Percentiles rank a stretch among this genome's conserved stretches.
These are phyloP conservation scores for Drosophila punjabiensis DNA, from an alignment of 1,140 invertebrate species.

Conservation along the genomic window DNA sequence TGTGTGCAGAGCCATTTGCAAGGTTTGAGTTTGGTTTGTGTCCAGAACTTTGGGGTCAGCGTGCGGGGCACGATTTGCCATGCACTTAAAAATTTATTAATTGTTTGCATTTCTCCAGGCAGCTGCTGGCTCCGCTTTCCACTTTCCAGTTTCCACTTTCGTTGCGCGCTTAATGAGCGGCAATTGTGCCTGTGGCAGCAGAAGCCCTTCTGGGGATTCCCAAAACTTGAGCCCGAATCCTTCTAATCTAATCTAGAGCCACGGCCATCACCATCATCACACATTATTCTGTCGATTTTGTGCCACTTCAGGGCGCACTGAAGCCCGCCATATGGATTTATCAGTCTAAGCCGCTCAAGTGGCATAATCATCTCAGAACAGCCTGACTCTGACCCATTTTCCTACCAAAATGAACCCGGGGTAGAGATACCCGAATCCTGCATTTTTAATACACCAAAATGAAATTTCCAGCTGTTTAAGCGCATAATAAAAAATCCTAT, in stretches of 20 bases:
- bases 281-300: conserved; percentile 49
- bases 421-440: conserved; percentile 41
- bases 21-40: conserved; percentile 55
- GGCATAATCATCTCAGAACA: conserved; percentile 59
- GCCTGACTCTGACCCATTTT: conserved; percentile 31
- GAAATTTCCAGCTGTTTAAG: conserved; percentile 75
- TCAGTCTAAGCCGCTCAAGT: conserved; percentile 73
- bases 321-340: conserved; percentile 67
- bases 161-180: conserved; percentile 45
- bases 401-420: conserved; percentile 25
- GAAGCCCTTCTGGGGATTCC: conserved; percentile 10
- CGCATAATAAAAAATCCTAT: conserved; percentile 63
- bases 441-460: conserved; percentile 68
- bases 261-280: conserved; percentile 49
- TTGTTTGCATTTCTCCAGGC: conserved; percentile 68
- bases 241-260: conserved; percentile 61
- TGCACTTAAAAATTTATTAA: conserved; percentile 82
- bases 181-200: conserved; percentile 59
- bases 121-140: neutral
- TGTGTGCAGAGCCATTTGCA: conserved; percentile 75
- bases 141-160: conserved; percentile 4
- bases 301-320: conserved; percentile 70
- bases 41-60: conserved; percentile 57
- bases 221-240: conserved; percentile 18
- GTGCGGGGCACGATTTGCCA: conserved; percentile 63